phyloP scores from a whole-genome alignment of 1,140 invertebrate genomes.

The Drosophila tropicalis region DNA sequence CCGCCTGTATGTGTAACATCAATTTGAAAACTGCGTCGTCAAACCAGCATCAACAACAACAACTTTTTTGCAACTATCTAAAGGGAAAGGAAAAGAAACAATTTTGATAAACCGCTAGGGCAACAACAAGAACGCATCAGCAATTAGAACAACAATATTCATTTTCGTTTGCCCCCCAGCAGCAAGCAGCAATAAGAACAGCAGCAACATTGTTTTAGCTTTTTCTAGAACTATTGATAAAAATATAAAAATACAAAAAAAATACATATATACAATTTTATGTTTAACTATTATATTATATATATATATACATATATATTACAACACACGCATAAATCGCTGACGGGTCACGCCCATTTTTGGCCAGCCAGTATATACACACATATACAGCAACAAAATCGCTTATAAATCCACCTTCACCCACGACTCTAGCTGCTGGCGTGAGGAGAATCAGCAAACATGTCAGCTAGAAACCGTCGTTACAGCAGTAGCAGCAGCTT shows the following conservation, averaged over 20 bases:
- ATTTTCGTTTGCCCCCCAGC: constrained; percentile 32
- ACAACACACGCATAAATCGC: constrained; percentile 31
- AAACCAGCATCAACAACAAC: constrained; percentile 52
- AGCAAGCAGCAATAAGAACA: constrained; percentile 35
- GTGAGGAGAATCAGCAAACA: constrained; percentile 13
- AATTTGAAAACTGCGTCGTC: constrained; percentile 57
- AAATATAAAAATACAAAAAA: constrained; percentile 75
- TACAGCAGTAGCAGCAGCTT: constrained; percentile 37
- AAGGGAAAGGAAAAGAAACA: constrained; percentile 26
- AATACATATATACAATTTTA: constrained; percentile 69
- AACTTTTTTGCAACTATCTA: constrained; percentile 54
- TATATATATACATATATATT: constrained; percentile 9
- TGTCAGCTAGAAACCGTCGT: not conserved
- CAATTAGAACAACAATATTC: constrained; percentile 47
- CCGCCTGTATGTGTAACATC: constrained; percentile 49
- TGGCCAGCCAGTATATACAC: constrained; percentile 4
- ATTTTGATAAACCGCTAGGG: constrained; percentile 31
- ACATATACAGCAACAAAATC: not conserved
- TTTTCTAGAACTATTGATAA: constrained; percentile 83
- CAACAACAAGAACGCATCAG: constrained; percentile 29
- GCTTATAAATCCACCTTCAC: constrained; percentile 6
- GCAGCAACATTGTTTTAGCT: constrained; percentile 76
- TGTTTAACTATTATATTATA: constrained; percentile 65
- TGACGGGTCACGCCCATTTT: constrained; percentile 25
- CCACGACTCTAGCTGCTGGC: not conserved